Evolutionary conservation across 2,888 invertebrate genomes (phyloP).

Genomic region (Eupithecia insigniata): DNA sequence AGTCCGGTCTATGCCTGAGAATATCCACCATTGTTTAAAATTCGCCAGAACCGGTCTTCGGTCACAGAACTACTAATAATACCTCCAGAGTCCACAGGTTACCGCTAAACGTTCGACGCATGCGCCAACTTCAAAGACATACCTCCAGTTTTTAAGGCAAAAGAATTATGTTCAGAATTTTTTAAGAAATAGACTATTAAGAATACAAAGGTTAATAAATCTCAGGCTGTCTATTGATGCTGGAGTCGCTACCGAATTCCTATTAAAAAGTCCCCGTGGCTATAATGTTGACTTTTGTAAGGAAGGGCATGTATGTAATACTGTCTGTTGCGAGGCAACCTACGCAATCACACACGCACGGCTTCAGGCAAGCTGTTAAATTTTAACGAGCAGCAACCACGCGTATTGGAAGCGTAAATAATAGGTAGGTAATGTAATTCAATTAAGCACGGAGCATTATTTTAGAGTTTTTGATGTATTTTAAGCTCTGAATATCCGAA

Average conservation of each 20-base stretch:
- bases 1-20: slow-evolving; percentile 36
- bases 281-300: not conserved
- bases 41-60: slow-evolving; percentile 79
- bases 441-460: not conserved
- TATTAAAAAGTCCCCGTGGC: slow-evolving; percentile 35
- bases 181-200: slow-evolving; percentile 28
- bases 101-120: slow-evolving; percentile 67
- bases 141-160: slow-evolving; percentile 46
- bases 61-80: slow-evolving; percentile 39
- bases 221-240: slow-evolving; percentile 30
- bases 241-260: slow-evolving; percentile 34
- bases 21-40: slow-evolving; percentile 72
- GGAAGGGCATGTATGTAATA: not conserved
- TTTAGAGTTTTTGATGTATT: not conserved
- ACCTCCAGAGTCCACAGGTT: slow-evolving; percentile 59
- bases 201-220: slow-evolving; percentile 34
- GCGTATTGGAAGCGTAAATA: not conserved
- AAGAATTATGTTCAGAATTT: slow-evolving; percentile 41
- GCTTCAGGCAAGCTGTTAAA: not conserved
- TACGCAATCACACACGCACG: not conserved
- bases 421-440: not conserved
- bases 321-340: not conserved
- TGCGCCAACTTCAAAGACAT: slow-evolving; percentile 60
- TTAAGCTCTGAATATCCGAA: not conserved
- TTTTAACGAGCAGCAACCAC: slow-evolving; percentile 3